Evolutionary conservation across 2,113 vertebrate genomes (phyloP), one percentile per base, ranked within the genome.

Genomic region (Cercocebus atys): DNA sequence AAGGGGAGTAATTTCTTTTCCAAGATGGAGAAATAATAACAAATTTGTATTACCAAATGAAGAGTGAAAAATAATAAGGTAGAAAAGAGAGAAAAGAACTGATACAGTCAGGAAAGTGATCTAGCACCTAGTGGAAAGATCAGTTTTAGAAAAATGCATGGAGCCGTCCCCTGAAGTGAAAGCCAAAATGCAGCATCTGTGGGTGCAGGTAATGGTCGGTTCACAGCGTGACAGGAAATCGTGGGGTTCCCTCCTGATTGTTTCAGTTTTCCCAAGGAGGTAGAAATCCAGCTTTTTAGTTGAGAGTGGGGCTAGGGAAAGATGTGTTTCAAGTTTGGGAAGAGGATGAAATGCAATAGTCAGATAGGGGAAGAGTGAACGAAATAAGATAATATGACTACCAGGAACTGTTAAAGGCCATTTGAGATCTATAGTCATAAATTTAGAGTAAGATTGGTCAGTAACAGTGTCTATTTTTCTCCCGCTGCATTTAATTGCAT

Each of bases 141-240:
- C 30, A 22, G 1, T 35, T 22, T 70, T 30, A 43, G 32, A 66
- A 45, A 43, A 47, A 16, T 23, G 3, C 80, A n/a, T 2, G 14
- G 11, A 27, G 30, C 57, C n/a, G 59, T 75, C 55, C 43, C 59
- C 25, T 35, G 4, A 2, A 43, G 25, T 76, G 43, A 45, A 45
- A 76, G 25, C 25, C 2, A 43, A 76, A 76, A 76, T 30, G 23
- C 35, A 70, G 47, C 18, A 20, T 5, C 12, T 23, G 30, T 23
- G 70, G 35, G 16, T 14, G 22, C 64, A 57, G n/a, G 3, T 17
- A 8, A 40, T 43, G 27, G 61, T 32, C 32, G 4, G 30, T 20
- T 1, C 0, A 17, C 5, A 16, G 17, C 1, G 8, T 2, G 3
- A 14, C 20, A 32, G 18, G 5, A 8, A 61, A 35, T 52, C 35